Base-by-base conservation (phyloP, 2,113 vertebrate genomes). In the Dasypus novemcinctus region DNA sequence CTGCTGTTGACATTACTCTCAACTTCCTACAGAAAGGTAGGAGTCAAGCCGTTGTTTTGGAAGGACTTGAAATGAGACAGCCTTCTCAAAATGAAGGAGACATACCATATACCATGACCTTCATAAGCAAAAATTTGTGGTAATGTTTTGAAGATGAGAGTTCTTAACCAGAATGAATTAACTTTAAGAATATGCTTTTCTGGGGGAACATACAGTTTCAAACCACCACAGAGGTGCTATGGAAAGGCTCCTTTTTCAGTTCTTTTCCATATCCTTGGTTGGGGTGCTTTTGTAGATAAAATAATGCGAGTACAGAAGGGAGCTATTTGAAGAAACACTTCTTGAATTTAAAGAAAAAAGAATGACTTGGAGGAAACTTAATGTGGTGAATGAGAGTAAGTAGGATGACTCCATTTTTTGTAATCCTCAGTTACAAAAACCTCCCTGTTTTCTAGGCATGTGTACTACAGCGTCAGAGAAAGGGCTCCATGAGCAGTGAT, bases 401-500 rank as follows among this genome's bases (percentile, higher is more conserved):
- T 27, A 38, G 76, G 36, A 41, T 5, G 27, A 27, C 46, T 31
- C 61, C 20, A 5, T 9, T 61, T 68, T 6, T 46, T 15, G 49
- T 86, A 11, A 23, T 31, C 4, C 1, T 14, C 5, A 3, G 0
- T 63, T 68, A 14, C 6, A 38, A 7, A 49, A 13, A 9, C 27
- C 43, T 29, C 23, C 8, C 64, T 91, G 1, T 54, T 87, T 38
- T 43, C n/a, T 27, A 99, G 99, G 99, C 99, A 8, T 99, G 99
- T 96, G 99, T 99, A 88, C 98, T 99, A 93, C 99, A 99, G 94
- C 99, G 99, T 18, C 99, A 99, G 98, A 99, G 99, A 82, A 99
- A 99, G 71, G 99, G 99, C 49, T 99, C 99, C 33, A 98, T 99
- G 98, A 99, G 99, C 98, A 99, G 99, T 0, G 99, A 99, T 0